Conservation (phyloP, 2,113 vertebrate species). For the Microtus richardsoni region DNA sequence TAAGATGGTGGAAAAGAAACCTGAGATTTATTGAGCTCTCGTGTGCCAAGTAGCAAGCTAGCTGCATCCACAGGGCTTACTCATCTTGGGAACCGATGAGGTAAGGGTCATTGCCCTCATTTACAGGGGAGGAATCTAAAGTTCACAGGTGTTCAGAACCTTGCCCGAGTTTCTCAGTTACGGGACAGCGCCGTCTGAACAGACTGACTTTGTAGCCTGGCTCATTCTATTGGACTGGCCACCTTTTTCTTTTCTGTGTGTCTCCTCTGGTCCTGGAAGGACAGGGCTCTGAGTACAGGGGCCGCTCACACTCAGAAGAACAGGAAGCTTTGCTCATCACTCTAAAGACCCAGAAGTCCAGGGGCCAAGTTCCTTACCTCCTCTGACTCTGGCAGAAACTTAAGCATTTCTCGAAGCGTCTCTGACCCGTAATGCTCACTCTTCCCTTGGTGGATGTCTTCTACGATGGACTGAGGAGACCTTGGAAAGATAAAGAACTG, state of each 20-base stretch:
- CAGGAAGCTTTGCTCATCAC: background rate
- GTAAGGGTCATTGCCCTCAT: background rate
- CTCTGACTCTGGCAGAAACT: conserved; percentile 94
- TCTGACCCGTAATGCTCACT: conserved; percentile 92
- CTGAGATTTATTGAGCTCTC: background rate
- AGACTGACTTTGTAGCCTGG: background rate
- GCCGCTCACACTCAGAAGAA: background rate
- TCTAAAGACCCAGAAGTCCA: background rate
- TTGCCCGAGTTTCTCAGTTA: background rate
- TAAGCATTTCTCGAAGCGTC: conserved; percentile 94
- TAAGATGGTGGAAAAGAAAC: background rate
- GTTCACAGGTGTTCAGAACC: conserved; percentile 4
- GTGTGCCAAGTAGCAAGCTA: background rate
- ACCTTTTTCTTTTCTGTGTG: background rate
- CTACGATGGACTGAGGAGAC: conserved; percentile 93
- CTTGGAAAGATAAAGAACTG: conserved; percentile 87
- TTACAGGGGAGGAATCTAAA: background rate
- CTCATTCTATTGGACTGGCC: background rate
- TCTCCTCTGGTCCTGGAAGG: background rate
- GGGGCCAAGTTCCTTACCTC: conserved; percentile 89
- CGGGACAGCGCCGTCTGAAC: background rate
- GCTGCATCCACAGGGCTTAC: background rate
- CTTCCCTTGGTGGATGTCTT: conserved; percentile 93
- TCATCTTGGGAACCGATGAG: conserved; percentile 7
- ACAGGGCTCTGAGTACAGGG: background rate